Percentiles rank a stretch among this genome's conserved stretches.
Evolutionary conservation across 2,113 vertebrate species (phyloP).

Genomic region (Cygnus buccinator): DNA sequence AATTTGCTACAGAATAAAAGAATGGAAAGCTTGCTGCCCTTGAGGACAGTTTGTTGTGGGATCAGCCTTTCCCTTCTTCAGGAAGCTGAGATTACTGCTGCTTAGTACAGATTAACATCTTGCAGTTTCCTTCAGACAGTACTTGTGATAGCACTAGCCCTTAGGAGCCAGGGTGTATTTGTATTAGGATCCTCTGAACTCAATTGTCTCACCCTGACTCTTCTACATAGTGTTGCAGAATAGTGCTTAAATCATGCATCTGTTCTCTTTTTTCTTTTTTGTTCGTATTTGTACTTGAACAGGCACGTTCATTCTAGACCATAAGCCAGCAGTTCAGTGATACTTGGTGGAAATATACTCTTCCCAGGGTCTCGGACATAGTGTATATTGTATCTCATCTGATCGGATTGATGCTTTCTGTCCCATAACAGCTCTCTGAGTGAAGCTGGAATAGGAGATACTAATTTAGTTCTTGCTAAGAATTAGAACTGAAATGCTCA

Average conservation of each 20-base stretch:
- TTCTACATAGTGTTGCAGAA: background rate
- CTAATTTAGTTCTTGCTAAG: background rate
- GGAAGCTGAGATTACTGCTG: background rate
- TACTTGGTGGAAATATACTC: background rate
- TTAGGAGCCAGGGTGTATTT: background rate
- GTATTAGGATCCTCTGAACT: background rate
- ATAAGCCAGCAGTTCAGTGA: background rate
- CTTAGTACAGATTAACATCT: background rate
- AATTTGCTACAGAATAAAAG: background rate
- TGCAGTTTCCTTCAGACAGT: background rate
- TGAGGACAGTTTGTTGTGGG: background rate
- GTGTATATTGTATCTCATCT: background rate
- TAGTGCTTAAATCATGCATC: no score
- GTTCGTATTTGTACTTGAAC: background rate
- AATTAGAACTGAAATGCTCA: accelerated
- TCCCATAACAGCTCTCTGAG: background rate
- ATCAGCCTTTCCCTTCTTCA: background rate
- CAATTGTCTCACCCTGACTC: background rate
- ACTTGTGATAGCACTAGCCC: background rate
- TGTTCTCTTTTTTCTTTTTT: no score
- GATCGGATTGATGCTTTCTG: background rate
- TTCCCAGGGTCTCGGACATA: background rate
- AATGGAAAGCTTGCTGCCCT: background rate
- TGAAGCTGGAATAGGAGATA: background rate
- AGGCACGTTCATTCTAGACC: background rate